These are phyloP conservation scores for Mythimna lalbum DNA, from an alignment of 2,888 invertebrate species.

Conservation along the genomic window DNA sequence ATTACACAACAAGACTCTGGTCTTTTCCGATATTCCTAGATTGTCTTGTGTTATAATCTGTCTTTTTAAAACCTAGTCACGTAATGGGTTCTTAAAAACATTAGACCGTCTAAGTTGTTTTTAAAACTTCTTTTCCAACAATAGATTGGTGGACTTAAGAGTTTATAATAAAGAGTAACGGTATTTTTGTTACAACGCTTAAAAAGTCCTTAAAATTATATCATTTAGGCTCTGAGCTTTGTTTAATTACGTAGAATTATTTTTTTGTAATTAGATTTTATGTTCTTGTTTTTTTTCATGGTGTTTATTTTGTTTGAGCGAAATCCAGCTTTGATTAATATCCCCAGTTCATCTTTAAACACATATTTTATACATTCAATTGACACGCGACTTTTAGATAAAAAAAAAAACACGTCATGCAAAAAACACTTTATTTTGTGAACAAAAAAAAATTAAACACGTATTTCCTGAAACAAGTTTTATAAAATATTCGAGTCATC, in stretches of 20 bases:
- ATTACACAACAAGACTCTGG: not conserved
- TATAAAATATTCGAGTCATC: too few relatives aligned
- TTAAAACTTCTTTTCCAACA: slow-evolving; percentile 32
- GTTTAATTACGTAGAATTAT: slow-evolving; percentile 11
- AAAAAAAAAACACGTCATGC: too few relatives aligned
- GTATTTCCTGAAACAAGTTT: too few relatives aligned
- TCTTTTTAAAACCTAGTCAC: slow-evolving; percentile 27
- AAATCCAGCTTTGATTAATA: not conserved
- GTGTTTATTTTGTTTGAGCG: not conserved
- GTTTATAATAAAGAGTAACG: slow-evolving; percentile 12
- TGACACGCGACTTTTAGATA: too few relatives aligned
- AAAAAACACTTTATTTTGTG: too few relatives aligned
- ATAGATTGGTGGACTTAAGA: slow-evolving; percentile 24
- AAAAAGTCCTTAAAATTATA: slow-evolving; percentile 11
- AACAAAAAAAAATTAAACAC: too few relatives aligned
- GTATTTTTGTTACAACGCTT: slow-evolving; percentile 10
- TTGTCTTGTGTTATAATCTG: slow-evolving; percentile 21
- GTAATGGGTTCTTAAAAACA: slow-evolving; percentile 36
- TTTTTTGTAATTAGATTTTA: slow-evolving; percentile 32
- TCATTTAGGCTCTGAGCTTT: not conserved
- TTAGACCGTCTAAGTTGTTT: slow-evolving; percentile 30
- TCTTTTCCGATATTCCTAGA: slow-evolving; percentile 11
- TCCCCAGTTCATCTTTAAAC: not conserved
- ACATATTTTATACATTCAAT: too few relatives aligned
- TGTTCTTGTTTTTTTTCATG: not conserved